phyloP scores from a whole-genome alignment of 1,140 invertebrate species.

The Theocolax elegans region DNA sequence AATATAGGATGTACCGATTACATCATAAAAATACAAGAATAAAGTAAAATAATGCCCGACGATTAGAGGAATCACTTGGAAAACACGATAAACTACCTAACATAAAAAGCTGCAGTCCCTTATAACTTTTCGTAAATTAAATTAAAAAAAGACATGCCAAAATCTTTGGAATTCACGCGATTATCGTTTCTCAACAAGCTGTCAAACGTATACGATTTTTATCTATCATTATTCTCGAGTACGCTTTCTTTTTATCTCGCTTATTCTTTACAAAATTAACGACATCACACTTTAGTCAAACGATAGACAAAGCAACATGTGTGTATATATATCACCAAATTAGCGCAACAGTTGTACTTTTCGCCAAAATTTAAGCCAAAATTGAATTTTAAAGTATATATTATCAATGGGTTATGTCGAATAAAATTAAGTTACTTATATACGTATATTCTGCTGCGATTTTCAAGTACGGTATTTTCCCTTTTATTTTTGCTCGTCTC shows the following conservation, averaged over 20 bases:
- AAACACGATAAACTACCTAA: not conserved
- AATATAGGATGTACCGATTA: not conserved
- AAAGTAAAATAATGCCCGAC: conserved; percentile 18
- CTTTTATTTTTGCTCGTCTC: conserved; percentile 5
- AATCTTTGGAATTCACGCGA: conserved; percentile 24
- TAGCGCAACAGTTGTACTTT: not conserved
- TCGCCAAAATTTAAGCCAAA: too few relatives aligned
- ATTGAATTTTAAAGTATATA: too few relatives aligned
- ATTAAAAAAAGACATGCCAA: conserved; percentile 7
- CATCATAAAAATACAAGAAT: not conserved
- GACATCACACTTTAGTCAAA: not conserved
- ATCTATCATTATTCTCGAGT: not conserved
- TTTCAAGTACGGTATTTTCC: too few relatives aligned
- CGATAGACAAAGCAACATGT: not conserved
- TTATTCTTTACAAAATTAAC: conserved; percentile 11
- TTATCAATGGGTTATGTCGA: too few relatives aligned
- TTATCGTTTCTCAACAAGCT: conserved; percentile 39
- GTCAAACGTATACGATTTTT: not conserved
- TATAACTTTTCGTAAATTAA: not conserved
- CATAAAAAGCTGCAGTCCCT: not conserved
- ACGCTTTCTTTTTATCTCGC: not conserved
- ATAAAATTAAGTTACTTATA: too few relatives aligned
- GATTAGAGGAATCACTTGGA: conserved; percentile 1
- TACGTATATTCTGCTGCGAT: too few relatives aligned
- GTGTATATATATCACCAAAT: not conserved